Conservation (phyloP, 2,888 invertebrate genomes). For the Trachelus stipa region DNA sequence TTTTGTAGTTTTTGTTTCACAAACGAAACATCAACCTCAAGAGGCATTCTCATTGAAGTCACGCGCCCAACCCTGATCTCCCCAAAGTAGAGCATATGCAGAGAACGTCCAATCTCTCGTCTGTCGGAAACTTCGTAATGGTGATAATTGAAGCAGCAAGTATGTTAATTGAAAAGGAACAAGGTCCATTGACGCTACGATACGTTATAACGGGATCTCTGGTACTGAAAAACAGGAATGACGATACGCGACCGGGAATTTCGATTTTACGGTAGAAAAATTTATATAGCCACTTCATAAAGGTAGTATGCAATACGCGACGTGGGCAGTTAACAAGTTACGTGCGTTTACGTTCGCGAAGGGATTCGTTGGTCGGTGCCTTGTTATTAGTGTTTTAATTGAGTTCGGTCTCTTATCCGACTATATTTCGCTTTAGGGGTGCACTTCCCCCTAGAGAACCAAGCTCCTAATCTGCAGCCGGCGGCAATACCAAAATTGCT, state of each 20-base stretch:
- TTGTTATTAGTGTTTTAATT: slow-evolving; percentile 64
- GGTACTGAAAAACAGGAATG: neutral
- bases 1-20: neutral
- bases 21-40: neutral
- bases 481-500: slow-evolving; percentile 59
- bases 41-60: neutral
- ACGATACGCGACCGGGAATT: neutral
- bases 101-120: neutral
- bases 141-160: neutral
- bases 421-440: slow-evolving; percentile 54
- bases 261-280: neutral
- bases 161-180: neutral
- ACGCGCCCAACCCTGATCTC: neutral
- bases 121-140: neutral
- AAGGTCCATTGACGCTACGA: neutral
- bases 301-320: neutral
- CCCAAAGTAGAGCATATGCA: neutral
- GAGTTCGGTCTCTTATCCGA: slow-evolving; percentile 62
- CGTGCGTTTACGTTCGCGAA: neutral
- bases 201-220: neutral
- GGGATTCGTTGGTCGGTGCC: slow-evolving; percentile 36
- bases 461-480: slow-evolving; percentile 60
- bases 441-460: slow-evolving; percentile 47
- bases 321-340: slow-evolving; percentile 10
- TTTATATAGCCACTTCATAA: neutral